Percentiles rank a stretch among this genome's conserved stretches.
These are phyloP conservation scores for Valencia hispanica DNA, from an alignment of 2,797 vertebrate species.

Conservation along the genomic window DNA sequence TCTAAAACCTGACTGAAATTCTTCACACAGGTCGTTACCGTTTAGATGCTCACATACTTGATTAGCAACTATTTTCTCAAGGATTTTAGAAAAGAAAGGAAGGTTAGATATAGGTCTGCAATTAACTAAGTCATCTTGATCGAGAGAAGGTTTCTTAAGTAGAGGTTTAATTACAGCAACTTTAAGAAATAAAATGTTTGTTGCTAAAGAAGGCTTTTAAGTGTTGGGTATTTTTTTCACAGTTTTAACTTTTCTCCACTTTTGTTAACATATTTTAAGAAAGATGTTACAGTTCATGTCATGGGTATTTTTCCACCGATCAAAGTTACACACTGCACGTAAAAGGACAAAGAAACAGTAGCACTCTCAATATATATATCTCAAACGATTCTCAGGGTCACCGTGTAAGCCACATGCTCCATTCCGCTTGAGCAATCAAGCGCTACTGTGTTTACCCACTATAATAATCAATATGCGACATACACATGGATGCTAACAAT, in stretches of 20 bases:
- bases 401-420: not conserved
- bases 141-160: too few species aligned
- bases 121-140: too few species aligned
- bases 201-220: not conserved
- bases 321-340: not conserved
- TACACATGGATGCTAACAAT: not conserved
- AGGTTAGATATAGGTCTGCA: too few species aligned
- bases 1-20: too few species aligned
- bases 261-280: not conserved
- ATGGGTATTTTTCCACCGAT: not conserved
- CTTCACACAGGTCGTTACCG: too few species aligned
- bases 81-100: too few species aligned
- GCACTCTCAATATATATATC: not conserved
- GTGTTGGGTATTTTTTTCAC: not conserved
- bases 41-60: too few species aligned
- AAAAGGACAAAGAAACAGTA: constrained; percentile 9
- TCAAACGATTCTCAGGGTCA: constrained; percentile 16
- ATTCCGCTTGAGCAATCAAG: constrained; percentile 22
- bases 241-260: not conserved
- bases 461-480: constrained; percentile 14
- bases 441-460: constrained; percentile 22
- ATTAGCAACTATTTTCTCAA: too few species aligned
- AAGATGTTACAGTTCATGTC: constrained; percentile 8
- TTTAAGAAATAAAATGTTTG: not conserved
- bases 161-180: too few species aligned